Evolutionary conservation across 2,113 vertebrate genomes (phyloP), one percentile per base, ranked within the genome.

Genomic region (Odobenus rosmarus): DNA sequence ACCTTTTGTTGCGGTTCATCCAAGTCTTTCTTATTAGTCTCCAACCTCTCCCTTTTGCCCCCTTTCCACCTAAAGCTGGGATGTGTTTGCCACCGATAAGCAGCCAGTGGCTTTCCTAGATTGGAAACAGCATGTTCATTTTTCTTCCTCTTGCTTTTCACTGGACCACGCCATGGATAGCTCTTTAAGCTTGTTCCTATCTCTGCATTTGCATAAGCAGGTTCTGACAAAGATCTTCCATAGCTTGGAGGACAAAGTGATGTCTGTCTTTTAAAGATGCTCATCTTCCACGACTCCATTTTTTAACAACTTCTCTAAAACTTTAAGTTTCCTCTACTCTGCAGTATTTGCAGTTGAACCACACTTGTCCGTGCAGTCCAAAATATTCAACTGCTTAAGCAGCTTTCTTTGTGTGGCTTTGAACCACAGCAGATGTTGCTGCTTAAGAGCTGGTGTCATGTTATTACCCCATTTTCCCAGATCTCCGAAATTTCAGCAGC

Each of bases 151-250:
- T 98, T 99, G 72, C 72, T 97, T 97, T 97, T 99, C 46, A 80
- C 72, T 82, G 88, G 97, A 83, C 97, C 94, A 96, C 94, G 94
- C 98, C 98, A 99, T 1, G 98, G 97, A 36, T 98, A 98, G 94
- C 95, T 96, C 96, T 97, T 98, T 93, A 98, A 97, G 93, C 90
- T 94, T 96, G 96, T 67, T 96, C 88, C 87, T 16, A 39, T 61
- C 76, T 94, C 96, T 95, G 94, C 76, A 62, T 83, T 15, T 72
- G 90, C 97, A 97, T 96, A 97, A 96, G 96, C 98, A 81, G 99
- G 98, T 46, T 99, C 99, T 0, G 98, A 99, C 77, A 99, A 81
- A 0, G 99, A 99, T 91, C 99, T 99, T 86, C 84, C 90, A 97
- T 98, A 99, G 81, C 83, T 59, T 90, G 96, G 97, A 95, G 98